Base-by-base conservation (phyloP, 2,888 invertebrate species). In the Drosophila emarginata region DNA sequence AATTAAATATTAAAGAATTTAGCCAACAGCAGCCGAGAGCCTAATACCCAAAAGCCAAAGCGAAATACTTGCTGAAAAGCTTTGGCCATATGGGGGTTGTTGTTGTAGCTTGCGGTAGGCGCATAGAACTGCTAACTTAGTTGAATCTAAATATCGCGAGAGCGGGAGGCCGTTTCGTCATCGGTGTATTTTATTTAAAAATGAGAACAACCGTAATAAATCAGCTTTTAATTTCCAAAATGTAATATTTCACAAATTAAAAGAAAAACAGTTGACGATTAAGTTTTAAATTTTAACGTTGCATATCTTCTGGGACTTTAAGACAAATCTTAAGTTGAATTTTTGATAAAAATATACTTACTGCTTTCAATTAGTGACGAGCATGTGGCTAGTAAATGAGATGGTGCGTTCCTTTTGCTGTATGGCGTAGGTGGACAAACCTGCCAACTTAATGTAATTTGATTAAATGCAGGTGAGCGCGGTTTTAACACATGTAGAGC, bases 1-100 rank as follows among this genome's bases (percentile, higher is more conserved):
- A 75, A 61, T 74, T 61, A 12, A 59, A 53, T 50, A 69, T 67
- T 70, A 73, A 80, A 80, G 76, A 84, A 86, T 74, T 60, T 64
- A 70, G 58, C 28, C 28, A 57, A 67, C 78, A 76, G 70, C 70
- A 64, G 79, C 78, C 77, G 75, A 77, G 67, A 70, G 68, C 67
- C 72, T 72, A 72, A 56, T 72, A 80, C 57, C 67, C 61, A 59
- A 23, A 74, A 77, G 76, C 74, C 74, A 78, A 74, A 73, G 66
- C 64, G 65, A 75, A 76, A 67, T 54, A 60, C 61, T 37, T 56
- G 52, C 72, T 73, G 14, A 58, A 58, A 58, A 40, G 77, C 72
- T 73, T 66, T 67, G 68, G 40, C 39, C 36, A 36, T 3, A 14
- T 51, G 28, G 39, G 45, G 32, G 61, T 61, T 58, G 40, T 58